A percentile compares a stretch with the other conserved stretches of the same genome.
Conservation (phyloP, 1,140 invertebrate species). For the Globodera ellingtonae region DNA sequence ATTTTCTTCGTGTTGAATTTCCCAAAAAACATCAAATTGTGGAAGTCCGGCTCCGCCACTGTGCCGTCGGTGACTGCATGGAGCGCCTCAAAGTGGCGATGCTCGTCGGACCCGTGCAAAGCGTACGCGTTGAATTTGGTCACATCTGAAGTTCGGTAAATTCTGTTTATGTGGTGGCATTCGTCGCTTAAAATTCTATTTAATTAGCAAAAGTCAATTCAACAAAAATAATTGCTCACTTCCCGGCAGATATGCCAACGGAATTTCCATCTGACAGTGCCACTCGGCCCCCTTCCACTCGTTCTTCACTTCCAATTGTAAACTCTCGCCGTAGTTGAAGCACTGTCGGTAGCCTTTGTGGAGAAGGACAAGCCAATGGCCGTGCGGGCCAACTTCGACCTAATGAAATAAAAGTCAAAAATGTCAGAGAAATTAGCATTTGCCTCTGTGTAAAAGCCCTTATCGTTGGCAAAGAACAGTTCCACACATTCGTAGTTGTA, state of each 20-base stretch:
- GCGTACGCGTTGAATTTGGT: constrained; percentile 71
- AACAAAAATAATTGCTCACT: constrained; percentile 38
- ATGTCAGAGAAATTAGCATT: constrained; percentile 18
- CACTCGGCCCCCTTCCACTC: constrained; percentile 51
- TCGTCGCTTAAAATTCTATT: too few species aligned
- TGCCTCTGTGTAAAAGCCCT: constrained; percentile 62
- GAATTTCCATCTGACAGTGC: constrained; percentile 62
- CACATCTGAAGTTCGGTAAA: constrained; percentile 64
- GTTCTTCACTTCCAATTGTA: constrained; percentile 59
- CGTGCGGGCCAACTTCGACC: constrained; percentile 60
- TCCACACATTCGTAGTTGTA: constrained; percentile 64
- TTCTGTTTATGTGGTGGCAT: too few species aligned
- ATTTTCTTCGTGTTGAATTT: constrained; percentile 48
- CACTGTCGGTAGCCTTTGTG: constrained; percentile 54
- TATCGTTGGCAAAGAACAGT: constrained; percentile 63
- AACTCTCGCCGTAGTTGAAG: constrained; percentile 59
- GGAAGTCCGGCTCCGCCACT: constrained; percentile 68
- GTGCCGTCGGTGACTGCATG: constrained; percentile 67
- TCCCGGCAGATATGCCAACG: constrained; percentile 62
- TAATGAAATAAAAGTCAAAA: background rate
- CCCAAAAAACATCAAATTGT: constrained; percentile 55
- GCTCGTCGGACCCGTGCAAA: constrained; percentile 68
- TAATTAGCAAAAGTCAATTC: background rate
- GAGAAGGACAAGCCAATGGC: constrained; percentile 63
- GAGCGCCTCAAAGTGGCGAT: constrained; percentile 68